Base-by-base conservation (phyloP, 2,113 vertebrate genomes). In the Vulpes lagopus region DNA sequence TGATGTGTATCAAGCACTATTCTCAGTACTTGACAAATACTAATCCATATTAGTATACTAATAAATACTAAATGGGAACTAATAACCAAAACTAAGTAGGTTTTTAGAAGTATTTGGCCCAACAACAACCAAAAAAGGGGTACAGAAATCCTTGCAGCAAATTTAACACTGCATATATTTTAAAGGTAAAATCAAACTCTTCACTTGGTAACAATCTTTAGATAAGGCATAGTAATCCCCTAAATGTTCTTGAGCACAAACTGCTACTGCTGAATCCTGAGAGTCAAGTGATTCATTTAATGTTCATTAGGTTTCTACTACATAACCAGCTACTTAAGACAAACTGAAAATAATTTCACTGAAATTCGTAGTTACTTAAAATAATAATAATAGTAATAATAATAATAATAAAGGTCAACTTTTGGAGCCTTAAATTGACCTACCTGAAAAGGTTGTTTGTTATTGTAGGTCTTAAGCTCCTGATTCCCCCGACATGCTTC, bases 391-490 rank as follows among this genome's bases (percentile, higher is more conserved):
- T 43, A 43, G 4, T 43, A 43, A 43, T 43, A 43, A 81, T 43
- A 65, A 57, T 89, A 65, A 32, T 85, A n/a, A 90, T 90, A 95
- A 74, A 96, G 88, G 96, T 94, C 97, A 97, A 93, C 94, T 97
- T 91, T 89, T 91, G 98, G 98, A 97, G 97, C 98, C 93, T 97
- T 96, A 89, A 96, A 98, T 92, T 95, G 98, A 98, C 98, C 98
- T 98, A 98, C 98, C 98, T 98, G 97, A 98, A 98, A 98, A 98
- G 95, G 97, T 92, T 98, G 98, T 98, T 98, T 98, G 97, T 97
- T 98, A 98, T 87, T 98, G 98, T 98, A 98, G 98, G 98, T 98
- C 98, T 98, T 98, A 98, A 98, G 97, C 98, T 98, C 98, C 98
- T 97, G 98, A 98, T 97, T 96, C 98, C 98, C 98, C 98, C 97